These are phyloP conservation scores for Matsumyia berberina DNA, from an alignment of 2,888 invertebrate species.

Conservation along the genomic window DNA sequence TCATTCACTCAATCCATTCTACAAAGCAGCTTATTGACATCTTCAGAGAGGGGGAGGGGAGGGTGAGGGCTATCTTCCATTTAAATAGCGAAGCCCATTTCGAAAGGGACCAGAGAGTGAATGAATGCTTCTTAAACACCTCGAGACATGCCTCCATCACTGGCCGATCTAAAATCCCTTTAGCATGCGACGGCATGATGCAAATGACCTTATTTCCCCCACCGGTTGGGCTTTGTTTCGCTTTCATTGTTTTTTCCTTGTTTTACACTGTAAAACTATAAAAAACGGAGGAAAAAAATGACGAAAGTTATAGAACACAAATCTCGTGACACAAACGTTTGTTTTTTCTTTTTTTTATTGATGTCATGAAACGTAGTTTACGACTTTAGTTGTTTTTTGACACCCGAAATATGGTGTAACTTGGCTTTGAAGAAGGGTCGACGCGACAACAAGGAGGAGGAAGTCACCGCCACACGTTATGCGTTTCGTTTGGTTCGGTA, in stretches of 20 bases:
- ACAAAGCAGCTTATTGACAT: constrained; percentile 66
- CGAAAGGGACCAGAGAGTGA: constrained; percentile 26
- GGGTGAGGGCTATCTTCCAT: not conserved
- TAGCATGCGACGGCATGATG: constrained; percentile 52
- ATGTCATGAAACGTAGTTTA: constrained; percentile 64
- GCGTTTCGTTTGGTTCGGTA: constrained; percentile 40
- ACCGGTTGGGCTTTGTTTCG: constrained; percentile 22
- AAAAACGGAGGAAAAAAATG: constrained; percentile 30
- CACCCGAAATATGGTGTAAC: constrained; percentile 59
- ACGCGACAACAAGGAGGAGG: not conserved
- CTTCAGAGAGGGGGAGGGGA: constrained; percentile 16
- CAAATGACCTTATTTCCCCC: constrained; percentile 60
- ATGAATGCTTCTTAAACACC: constrained; percentile 44
- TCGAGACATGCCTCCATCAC: not conserved
- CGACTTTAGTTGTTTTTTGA: constrained; percentile 38
- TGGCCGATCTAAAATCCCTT: constrained; percentile 22
- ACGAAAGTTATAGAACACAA: constrained; percentile 38
- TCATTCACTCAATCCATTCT: constrained; percentile 26
- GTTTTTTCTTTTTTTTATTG: constrained; percentile 53
- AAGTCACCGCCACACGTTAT: constrained; percentile 20
- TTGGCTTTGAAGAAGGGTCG: constrained; percentile 27
- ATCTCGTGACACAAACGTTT: constrained; percentile 51
- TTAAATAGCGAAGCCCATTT: not conserved
- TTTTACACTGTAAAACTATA: constrained; percentile 46
- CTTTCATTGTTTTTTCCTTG: constrained; percentile 37